A percentile compares a stretch with the other conserved stretches of the same genome.
Conservation (phyloP, 2,797 vertebrate genomes). For the Sebastes kiyomatsui region DNA sequence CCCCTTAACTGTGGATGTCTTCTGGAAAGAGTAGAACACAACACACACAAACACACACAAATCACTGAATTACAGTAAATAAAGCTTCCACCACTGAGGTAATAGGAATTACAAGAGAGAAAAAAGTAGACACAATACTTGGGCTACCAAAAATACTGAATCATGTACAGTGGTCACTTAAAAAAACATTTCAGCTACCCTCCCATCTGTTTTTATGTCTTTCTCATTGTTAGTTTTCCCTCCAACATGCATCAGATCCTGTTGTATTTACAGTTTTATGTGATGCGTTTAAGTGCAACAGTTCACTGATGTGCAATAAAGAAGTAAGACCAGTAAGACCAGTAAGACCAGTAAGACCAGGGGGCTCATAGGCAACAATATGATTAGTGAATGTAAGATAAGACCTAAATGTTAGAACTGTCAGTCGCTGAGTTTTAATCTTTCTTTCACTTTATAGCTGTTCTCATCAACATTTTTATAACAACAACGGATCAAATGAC, state of each 20-base stretch:
- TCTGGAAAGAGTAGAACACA: not conserved
- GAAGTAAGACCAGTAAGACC: no score
- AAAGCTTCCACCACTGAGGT: not conserved
- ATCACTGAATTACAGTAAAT: conserved; percentile 8
- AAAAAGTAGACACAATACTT: not conserved
- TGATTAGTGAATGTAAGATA: not conserved
- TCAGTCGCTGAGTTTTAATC: not conserved
- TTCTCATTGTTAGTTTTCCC: not conserved
- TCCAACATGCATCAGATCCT: not conserved
- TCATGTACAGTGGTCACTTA: not conserved
- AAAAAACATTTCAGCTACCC: not conserved
- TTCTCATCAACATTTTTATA: not conserved
- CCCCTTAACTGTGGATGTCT: not conserved
- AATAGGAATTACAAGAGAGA: not conserved
- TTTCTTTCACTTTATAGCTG: not conserved
- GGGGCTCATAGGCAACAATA: not conserved
- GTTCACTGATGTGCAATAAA: no score
- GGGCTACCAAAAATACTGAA: not conserved
- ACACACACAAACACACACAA: not conserved
- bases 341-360: no score
- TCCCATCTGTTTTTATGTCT: not conserved
- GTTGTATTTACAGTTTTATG: not conserved
- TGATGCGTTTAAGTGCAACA: not conserved
- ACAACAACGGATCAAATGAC: not conserved
- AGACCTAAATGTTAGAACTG: not conserved